phyloP scores from a whole-genome alignment of 2,888 invertebrate genomes.

The Chymomyza amoena region DNA sequence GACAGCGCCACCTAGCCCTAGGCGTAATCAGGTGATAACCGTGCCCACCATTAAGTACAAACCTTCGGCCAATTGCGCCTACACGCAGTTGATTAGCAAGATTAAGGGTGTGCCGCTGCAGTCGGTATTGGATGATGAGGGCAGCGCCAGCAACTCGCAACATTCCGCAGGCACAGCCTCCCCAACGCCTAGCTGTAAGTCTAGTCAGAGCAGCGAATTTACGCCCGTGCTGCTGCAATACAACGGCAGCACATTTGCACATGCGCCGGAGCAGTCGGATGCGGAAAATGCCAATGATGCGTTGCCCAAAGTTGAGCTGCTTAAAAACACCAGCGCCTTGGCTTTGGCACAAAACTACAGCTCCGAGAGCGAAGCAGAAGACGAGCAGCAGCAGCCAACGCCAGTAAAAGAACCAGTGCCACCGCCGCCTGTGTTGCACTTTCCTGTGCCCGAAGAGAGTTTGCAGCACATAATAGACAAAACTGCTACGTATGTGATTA shows the following conservation, averaged over 20 bases:
- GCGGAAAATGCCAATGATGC: constrained; percentile 41
- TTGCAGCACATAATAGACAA: constrained; percentile 94
- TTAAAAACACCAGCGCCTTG: constrained; percentile 76
- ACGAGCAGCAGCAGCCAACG: constrained; percentile 49
- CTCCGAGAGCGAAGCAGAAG: constrained; percentile 79
- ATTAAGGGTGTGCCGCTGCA: constrained; percentile 85
- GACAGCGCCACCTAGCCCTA: constrained; percentile 23
- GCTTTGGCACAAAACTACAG: constrained; percentile 82
- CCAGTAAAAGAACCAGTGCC: constrained; percentile 18
- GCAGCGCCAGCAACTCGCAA: constrained; percentile 43
- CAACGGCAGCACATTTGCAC: constrained; percentile 69
- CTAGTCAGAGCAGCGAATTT: constrained; percentile 53
- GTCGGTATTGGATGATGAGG: constrained; percentile 64
- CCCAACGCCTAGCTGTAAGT: constrained; percentile 51
- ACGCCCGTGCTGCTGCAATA: constrained; percentile 76
- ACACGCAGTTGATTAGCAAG: constrained; percentile 91
- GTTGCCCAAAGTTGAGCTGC: constrained; percentile 69
- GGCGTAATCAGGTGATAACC: constrained; percentile 63
- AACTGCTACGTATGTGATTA: constrained; percentile 97
- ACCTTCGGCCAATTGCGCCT: constrained; percentile 91
- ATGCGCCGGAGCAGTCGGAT: constrained; percentile 35
- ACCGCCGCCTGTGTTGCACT: constrained; percentile 64
- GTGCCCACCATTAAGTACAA: constrained; percentile 86
- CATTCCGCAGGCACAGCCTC: constrained; percentile 58
- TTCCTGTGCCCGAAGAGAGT: constrained; percentile 88